Conservation (phyloP, 2,888 invertebrate genomes). For the Ferdinandea cuprea region DNA sequence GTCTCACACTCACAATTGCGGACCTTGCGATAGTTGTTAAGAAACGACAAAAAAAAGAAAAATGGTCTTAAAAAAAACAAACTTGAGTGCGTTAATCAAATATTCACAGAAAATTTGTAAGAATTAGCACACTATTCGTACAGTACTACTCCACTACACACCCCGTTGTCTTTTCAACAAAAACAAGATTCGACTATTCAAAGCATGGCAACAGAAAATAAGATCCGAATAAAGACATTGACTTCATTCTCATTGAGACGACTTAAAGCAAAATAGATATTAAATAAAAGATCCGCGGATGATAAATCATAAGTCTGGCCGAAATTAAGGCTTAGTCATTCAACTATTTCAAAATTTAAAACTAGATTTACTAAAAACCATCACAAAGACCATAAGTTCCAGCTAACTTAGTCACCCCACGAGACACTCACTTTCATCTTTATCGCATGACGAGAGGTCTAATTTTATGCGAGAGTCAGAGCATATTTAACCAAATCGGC, state of each 20-base stretch:
- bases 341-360: slow-evolving; percentile 19
- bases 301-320: slow-evolving; percentile 11
- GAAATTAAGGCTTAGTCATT: slow-evolving; percentile 18
- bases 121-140: too few relatives aligned
- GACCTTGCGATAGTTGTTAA: too few relatives aligned
- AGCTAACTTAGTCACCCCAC: slow-evolving; percentile 45
- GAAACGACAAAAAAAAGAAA: too few relatives aligned
- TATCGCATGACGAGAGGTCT: slow-evolving; percentile 10
- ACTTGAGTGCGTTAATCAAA: too few relatives aligned
- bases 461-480: slow-evolving; percentile 1
- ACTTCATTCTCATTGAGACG: slow-evolving; percentile 24
- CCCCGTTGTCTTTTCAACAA: too few relatives aligned
- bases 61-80: too few relatives aligned
- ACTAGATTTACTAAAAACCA: slow-evolving; percentile 13
- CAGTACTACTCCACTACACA: too few relatives aligned
- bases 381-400: background rate
- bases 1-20: too few relatives aligned
- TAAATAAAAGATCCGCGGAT: background rate
- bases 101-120: too few relatives aligned
- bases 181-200: too few relatives aligned
- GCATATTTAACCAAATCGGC: slow-evolving; percentile 22
- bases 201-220: too few relatives aligned
- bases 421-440: slow-evolving; percentile 40
- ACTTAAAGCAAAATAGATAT: background rate
- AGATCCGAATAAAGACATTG: background rate